Evolutionary conservation across 2,113 vertebrate species (phyloP).

Genomic region (Periophthalmodon schlosseri): DNA sequence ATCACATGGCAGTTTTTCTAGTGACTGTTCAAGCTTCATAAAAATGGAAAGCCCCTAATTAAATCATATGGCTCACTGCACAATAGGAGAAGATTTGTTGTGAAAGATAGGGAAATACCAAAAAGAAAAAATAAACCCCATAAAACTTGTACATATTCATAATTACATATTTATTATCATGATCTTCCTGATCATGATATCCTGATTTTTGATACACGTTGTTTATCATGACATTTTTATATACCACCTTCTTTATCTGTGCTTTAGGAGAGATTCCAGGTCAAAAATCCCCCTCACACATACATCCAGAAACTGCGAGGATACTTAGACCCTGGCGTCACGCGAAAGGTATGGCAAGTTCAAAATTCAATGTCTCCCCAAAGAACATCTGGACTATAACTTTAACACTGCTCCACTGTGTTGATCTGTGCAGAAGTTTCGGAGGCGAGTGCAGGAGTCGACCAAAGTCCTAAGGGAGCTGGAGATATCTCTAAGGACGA

Average conservation of each 20-base stretch:
- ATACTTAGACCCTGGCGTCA: conserved; percentile 90
- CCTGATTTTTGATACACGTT: neutral
- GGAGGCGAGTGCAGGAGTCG: conserved; percentile 92
- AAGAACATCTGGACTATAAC: conserved; percentile 10
- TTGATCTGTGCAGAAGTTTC: conserved; percentile 86
- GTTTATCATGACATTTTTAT: neutral
- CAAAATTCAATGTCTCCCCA: neutral
- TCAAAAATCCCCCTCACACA: conserved; percentile 95
- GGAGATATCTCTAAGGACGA: conserved; percentile 95
- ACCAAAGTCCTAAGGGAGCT: conserved; percentile 94
- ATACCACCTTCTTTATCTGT: neutral
- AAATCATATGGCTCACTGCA: neutral
- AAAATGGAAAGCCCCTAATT: neutral
- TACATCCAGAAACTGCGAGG: conserved; percentile 95
- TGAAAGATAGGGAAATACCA: no score
- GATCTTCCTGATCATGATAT: no score
- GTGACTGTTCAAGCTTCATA: neutral
- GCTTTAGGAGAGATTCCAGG: conserved; percentile 91
- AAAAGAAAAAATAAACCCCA: no score
- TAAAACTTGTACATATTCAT: no score
- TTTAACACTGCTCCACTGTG: conserved; percentile 14
- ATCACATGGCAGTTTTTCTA: neutral
- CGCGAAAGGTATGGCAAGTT: conserved; percentile 84
- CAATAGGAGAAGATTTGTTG: neutral
- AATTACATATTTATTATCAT: no score